Base-by-base conservation (phyloP, 1,140 invertebrate genomes). In the Catajapyx aquilonaris region DNA sequence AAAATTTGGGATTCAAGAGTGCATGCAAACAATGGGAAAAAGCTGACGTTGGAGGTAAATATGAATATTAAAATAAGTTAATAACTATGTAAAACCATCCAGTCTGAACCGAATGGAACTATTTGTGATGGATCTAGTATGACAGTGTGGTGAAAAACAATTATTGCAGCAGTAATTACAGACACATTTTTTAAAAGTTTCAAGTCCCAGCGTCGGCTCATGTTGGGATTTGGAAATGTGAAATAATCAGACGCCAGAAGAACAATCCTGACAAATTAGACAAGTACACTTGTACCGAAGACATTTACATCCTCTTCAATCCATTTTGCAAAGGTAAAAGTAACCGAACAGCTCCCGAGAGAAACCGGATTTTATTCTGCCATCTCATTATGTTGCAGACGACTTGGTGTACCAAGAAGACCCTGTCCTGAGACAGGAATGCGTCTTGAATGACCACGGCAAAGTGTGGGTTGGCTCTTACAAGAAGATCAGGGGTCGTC, bases 301-400 rank as follows among this genome's bases (percentile, higher is more conserved):
- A 65, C 15, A 52, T 84, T 31, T 85, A 78, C 52, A 56, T 85
- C n/a, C 58, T 84, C 3, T 84, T 83, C 53, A 85, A 85, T 56
- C 76, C 81, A 2, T 84, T 79, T 79, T 62, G 69, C 42, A 65
- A 69, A 64, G 71, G 81, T 81, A 57, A 53, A 52, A n/a, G n/a
- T n/a, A n/a, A n/a, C n/a, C n/a, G n/a, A n/a, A n/a, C n/a, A n/a
- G n/a, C n/a, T n/a, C n/a, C n/a, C n/a, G n/a, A n/a, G n/a, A n/a
- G n/a, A n/a, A n/a, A n/a, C n/a, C n/a, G n/a, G n/a, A n/a, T n/a
- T n/a, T n/a, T n/a, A n/a, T n/a, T n/a, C n/a, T n/a, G n/a, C n/a
- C n/a, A n/a, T n/a, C n/a, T n/a, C n/a, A 30, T 48, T 43, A n/a
- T 40, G 22, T 47, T 46, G 0, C 45, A 50, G 71, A 69, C 37